Evolutionary conservation across 2,888 invertebrate genomes (phyloP).

Genomic region (Lasioglossum marginatum): DNA sequence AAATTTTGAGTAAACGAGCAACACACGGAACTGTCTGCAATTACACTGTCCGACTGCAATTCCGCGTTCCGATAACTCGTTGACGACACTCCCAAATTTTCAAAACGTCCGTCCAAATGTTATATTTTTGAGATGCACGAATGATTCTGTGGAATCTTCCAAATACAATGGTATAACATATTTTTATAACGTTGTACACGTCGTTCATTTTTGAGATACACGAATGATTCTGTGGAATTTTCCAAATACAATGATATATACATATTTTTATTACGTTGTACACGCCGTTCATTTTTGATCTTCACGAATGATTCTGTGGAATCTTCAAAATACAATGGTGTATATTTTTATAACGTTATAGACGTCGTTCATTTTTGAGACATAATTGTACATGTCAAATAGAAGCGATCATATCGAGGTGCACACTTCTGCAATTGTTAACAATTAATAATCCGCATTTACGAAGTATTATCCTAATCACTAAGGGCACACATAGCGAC

Average conservation of each 20-base stretch:
- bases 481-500: background rate
- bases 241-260: too few species aligned
- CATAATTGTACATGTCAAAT: background rate
- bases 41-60: background rate
- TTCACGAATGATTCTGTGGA: too few species aligned
- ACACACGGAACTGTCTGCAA: background rate
- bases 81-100: background rate
- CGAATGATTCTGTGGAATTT: too few species aligned
- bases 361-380: too few species aligned
- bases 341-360: too few species aligned
- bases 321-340: too few species aligned
- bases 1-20: slow-evolving; percentile 12
- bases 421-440: background rate
- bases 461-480: background rate
- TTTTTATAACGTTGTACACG: too few species aligned
- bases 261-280: too few species aligned
- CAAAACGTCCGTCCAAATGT: background rate
- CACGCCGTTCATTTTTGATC: too few species aligned
- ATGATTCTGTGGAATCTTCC: too few species aligned
- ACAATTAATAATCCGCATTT: background rate
- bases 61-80: background rate
- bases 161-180: too few species aligned
- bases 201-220: too few species aligned
- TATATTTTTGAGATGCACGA: background rate
- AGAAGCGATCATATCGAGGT: background rate